Evolutionary conservation across 2,888 invertebrate species (phyloP).

Genomic region (Gastrophysa polygoni): DNA sequence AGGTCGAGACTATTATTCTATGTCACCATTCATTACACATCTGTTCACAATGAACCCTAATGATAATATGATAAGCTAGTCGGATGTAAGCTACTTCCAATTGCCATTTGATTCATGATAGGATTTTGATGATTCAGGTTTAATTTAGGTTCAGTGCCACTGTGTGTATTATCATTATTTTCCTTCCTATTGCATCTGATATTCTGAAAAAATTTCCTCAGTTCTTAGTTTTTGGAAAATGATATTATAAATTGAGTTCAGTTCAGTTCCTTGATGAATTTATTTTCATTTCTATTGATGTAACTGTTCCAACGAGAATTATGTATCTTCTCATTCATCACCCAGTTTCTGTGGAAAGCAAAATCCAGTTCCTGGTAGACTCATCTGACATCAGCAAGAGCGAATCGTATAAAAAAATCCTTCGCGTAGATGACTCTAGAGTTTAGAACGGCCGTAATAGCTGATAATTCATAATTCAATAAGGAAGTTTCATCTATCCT

Average conservation of each 20-base stretch:
- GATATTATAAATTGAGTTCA: too few species aligned
- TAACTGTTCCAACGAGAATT: too few species aligned
- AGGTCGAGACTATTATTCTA: not conserved
- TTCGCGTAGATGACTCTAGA: too few species aligned
- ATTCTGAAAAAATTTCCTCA: too few species aligned
- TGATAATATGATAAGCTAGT: not conserved
- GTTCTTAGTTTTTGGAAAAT: too few species aligned
- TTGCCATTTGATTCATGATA: slow-evolving; percentile 16
- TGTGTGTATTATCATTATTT: not conserved
- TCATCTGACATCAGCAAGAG: too few species aligned
- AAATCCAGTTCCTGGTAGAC: too few species aligned
- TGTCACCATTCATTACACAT: not conserved
- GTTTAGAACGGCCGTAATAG: not conserved
- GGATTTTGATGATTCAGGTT: slow-evolving; percentile 22
- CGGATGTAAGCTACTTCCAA: slow-evolving; percentile 18
- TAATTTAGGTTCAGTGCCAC: slow-evolving; percentile 12
- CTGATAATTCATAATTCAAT: not conserved
- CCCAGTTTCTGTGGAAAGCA: too few species aligned
- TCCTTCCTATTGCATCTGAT: not conserved
- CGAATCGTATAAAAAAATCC: too few species aligned
- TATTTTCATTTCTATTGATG: too few species aligned
- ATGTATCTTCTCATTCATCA: too few species aligned
- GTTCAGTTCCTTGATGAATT: too few species aligned
- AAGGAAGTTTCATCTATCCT: not conserved
- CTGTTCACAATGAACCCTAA: not conserved